A percentile compares a stretch with the other conserved stretches of the same genome.
Evolutionary conservation across 1,140 invertebrate genomes (phyloP).

Genomic region (Drosophila neocordata): DNA sequence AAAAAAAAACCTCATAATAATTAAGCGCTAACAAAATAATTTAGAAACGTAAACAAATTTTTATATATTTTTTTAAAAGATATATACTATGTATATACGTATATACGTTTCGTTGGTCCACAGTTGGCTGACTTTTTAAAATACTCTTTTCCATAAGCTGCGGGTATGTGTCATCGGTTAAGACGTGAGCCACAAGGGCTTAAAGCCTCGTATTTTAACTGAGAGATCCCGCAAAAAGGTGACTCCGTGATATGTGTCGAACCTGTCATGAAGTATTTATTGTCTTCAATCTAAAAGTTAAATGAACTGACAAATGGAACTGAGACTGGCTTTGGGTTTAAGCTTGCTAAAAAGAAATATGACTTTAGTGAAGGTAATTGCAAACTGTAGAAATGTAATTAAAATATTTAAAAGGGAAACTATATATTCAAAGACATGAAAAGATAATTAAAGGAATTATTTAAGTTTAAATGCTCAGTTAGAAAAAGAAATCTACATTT

Average conservation of each 20-base stretch:
- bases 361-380: background rate
- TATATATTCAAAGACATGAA: no score
- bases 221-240: slow-evolving; percentile 2
- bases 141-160: slow-evolving; percentile 23
- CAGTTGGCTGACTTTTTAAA: slow-evolving; percentile 39
- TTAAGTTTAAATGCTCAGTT: no score
- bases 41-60: slow-evolving; percentile 51
- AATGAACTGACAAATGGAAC: background rate
- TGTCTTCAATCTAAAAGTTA: slow-evolving; percentile 17
- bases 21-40: slow-evolving; percentile 40
- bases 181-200: slow-evolving; percentile 40
- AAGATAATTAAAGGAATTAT: background rate
- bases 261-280: slow-evolving; percentile 13
- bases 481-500: no score
- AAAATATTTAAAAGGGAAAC: no score
- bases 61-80: background rate
- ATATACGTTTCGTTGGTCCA: slow-evolving; percentile 6
- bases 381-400: background rate
- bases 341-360: background rate
- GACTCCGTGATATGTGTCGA: background rate
- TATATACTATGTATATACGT: no score
- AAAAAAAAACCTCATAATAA: slow-evolving; percentile 64
- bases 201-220: slow-evolving; percentile 21
- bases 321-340: background rate
- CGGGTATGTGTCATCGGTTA: slow-evolving; percentile 27